Base-by-base conservation (phyloP, 2,113 vertebrate genomes). In the Onychostoma macrolepis region DNA sequence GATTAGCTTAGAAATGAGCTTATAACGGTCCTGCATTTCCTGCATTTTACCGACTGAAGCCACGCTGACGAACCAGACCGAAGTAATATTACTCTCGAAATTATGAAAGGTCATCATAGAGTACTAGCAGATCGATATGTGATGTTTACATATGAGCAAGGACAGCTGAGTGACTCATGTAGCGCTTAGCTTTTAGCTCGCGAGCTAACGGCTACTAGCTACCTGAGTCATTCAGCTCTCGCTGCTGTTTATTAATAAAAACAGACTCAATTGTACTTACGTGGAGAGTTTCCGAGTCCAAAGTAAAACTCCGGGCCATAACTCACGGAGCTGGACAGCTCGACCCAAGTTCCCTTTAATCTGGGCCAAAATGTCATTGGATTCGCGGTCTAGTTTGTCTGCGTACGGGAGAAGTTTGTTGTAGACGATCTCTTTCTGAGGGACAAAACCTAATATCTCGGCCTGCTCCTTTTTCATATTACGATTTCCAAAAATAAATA, bases 231-330 rank as follows among this genome's bases (percentile, higher is more conserved):
- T 33, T 63, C 1, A 41, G 38, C 58, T n/a, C 26, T 28, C 17
- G 5, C 28, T 50, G 63, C 15, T 15, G 21, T 65, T 80, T 53
- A 56, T 84, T 78, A 21, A 33, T 30, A 33, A 53, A 53, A 53
- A 53, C 75, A 24, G 76, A 2, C 17, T 24, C 17, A 30, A 41
- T 36, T 9, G 33, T 88, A 97, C 97, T 99, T 94, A 99, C 97
- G 96, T 97, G 91, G 97, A 97, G 85, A 99, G 98, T 91, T 98
- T 98, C 93, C 96, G 93, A 87, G 95, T 96, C 97, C 98, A 98
- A 94, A 99, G 98, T 74, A 97, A 94, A 78, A 97, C 96, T 33
- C 98, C 98, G n/a, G 98, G 98, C 97, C 97, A 99, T 83, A 99
- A 95, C 94, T 99, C 98, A 83, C 96, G 94, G 6, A 99, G 95